Percentiles rank a stretch among this genome's conserved stretches.
Conservation (phyloP, 2,888 invertebrate genomes). For the Clusia tigrina region DNA sequence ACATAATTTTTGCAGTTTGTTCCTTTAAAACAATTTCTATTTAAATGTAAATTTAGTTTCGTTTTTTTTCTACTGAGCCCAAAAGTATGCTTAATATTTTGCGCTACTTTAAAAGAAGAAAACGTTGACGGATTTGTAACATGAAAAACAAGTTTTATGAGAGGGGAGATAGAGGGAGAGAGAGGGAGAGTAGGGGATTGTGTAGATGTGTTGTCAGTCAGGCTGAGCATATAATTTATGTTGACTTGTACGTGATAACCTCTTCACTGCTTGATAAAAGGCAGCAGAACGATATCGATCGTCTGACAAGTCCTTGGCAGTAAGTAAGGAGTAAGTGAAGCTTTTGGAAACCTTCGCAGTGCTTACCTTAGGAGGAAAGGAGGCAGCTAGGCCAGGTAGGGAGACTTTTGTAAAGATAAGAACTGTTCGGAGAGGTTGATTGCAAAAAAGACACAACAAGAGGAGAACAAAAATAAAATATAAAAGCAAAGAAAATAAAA, state of each 20-base stretch:
- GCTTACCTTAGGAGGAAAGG: neutral
- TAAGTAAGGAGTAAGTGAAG: conserved; percentile 13
- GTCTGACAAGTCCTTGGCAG: neutral
- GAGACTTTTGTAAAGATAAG: neutral
- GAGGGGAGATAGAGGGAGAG: neutral
- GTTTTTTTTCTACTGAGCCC: conserved; percentile 9
- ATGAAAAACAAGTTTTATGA: too few species aligned
- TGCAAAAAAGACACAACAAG: conserved; percentile 3
- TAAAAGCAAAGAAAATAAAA: too few species aligned
- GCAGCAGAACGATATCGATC: conserved; percentile 23
- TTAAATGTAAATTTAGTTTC: neutral
- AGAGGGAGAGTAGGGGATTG: too few species aligned
- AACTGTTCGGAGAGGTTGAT: neutral
- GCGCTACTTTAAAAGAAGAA: too few species aligned
- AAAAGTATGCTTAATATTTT: conserved; percentile 21
- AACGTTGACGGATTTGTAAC: too few species aligned
- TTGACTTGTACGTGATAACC: conserved; percentile 32
- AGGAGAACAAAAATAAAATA: too few species aligned
- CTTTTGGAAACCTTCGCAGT: too few species aligned
- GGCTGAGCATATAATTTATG: conserved; percentile 27
- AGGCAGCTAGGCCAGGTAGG: neutral
- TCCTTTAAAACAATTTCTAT: neutral
- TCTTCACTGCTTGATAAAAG: neutral
- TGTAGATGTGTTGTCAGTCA: conserved; percentile 4
- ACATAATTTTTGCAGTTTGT: neutral